Percentiles rank a stretch among this genome's conserved stretches.
Conservation (phyloP, 2,888 invertebrate species). For the Nyleta sp. region DNA sequence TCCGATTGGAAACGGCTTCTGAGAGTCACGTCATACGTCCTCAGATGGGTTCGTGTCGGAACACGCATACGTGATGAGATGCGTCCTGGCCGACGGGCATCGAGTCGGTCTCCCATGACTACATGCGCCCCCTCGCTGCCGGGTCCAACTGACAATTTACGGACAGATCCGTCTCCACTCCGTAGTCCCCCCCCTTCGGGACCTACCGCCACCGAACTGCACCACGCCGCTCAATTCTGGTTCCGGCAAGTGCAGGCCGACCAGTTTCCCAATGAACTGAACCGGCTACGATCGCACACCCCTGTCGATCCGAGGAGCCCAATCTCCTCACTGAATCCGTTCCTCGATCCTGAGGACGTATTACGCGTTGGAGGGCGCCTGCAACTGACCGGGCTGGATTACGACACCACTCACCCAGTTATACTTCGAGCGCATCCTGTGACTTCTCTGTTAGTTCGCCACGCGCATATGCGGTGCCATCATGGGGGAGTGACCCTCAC, state of each 20-base stretch:
- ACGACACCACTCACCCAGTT: constrained; percentile 2
- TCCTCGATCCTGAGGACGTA: neutral
- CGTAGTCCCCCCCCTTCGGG: too few species aligned
- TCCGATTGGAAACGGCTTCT: constrained; percentile 1
- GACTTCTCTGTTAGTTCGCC: neutral
- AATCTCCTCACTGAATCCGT: neutral
- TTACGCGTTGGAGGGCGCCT: constrained; percentile 5
- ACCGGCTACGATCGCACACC: neutral
- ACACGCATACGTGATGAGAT: neutral
- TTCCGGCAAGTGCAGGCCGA: neutral
- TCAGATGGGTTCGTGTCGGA: neutral
- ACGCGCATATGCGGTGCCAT: neutral
- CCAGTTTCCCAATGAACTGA: neutral
- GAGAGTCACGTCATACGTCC: neutral
- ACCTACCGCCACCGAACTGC: too few species aligned
- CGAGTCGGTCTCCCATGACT: too few species aligned
- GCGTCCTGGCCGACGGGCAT: too few species aligned
- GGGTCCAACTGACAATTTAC: too few species aligned
- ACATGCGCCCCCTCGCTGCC: too few species aligned
- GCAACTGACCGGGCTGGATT: neutral
- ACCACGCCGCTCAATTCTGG: neutral
- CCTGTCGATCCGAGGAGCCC: neutral
- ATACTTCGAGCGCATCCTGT: neutral
- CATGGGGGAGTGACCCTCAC: neutral
- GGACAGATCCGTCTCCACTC: too few species aligned